Base-by-base conservation (phyloP, 2,888 invertebrate species). In the Dione juno region DNA sequence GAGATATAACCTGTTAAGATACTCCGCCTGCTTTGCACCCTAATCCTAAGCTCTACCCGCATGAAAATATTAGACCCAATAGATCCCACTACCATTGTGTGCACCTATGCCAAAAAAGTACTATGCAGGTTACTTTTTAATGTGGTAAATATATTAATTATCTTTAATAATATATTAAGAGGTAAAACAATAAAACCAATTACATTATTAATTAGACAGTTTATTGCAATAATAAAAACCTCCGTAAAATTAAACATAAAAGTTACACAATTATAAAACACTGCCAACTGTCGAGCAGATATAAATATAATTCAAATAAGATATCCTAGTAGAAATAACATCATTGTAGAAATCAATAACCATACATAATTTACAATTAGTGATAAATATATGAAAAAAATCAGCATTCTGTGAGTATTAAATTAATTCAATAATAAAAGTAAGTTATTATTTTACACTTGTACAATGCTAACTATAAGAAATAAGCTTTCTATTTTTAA, bases 181-280 rank as follows among this genome's bases (percentile, higher is more conserved):
- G n/a, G n/a, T n/a, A n/a, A n/a, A n/a, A n/a, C 13, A 45, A 19
- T n/a, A 13, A 41, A 63, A 73, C 58, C 59, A 74, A 71, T 73
- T 53, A 66, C 53, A 61, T 61, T 54, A 45, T 67, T 52, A 65
- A 54, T 54, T 66, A 57, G 66, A 77, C 61, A 72, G 52, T 76
- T 76, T 75, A 77, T 73, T 75, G 66, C 68, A 73, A 72, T 73
- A 73, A 73, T 76, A 75, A 64, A 57, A 74, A 67, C 68, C 69
- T 70, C 72, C 70, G 74, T 75, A 74, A 72, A 74, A 74, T 70
- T 69, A 75, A 69, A 77, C 57, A 40, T 57, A 70, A 57, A 71
- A 64, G 45, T 69, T 67, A 71, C 63, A 67, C 59, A 67, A 70
- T 68, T 67, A 54, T 68, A 66, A 67, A 67, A 70, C 48, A 61